Conservation (phyloP, 2,888 invertebrate species). For the Callyntrura sp. region DNA sequence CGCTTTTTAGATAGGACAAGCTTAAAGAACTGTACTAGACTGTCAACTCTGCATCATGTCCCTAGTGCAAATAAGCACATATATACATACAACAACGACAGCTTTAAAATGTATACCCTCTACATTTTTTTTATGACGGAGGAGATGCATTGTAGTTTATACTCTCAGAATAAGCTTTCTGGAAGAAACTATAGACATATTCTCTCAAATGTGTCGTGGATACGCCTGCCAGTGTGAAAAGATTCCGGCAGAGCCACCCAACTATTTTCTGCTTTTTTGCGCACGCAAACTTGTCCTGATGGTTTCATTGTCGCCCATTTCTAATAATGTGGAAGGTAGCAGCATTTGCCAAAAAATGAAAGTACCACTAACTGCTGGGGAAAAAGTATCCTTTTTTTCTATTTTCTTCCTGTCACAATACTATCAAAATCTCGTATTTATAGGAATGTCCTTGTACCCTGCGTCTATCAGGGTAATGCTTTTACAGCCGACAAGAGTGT, state of each 20-base stretch:
- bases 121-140: too few species aligned
- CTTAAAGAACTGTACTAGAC: constrained; percentile 35
- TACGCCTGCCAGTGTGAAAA: neutral
- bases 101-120: neutral
- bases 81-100: too few species aligned
- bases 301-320: constrained; percentile 39
- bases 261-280: neutral
- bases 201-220: too few species aligned
- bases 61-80: neutral
- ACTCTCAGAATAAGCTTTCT: neutral
- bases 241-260: neutral
- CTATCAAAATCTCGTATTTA: constrained; percentile 2
- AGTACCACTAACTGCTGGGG: neutral
- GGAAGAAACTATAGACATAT: neutral
- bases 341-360: constrained; percentile 6
- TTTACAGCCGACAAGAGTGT: neutral
- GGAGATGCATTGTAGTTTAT: too few species aligned
- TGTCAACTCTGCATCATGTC: constrained; percentile 19
- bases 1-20: constrained; percentile 22
- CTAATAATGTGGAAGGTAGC: neutral
- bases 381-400: constrained; percentile 1
- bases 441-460: neutral
- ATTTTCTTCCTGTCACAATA: constrained; percentile 30
- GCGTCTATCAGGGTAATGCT: neutral
- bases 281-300: neutral